Base-by-base conservation (phyloP, 2,888 invertebrate species). In the Auanema sp. region DNA sequence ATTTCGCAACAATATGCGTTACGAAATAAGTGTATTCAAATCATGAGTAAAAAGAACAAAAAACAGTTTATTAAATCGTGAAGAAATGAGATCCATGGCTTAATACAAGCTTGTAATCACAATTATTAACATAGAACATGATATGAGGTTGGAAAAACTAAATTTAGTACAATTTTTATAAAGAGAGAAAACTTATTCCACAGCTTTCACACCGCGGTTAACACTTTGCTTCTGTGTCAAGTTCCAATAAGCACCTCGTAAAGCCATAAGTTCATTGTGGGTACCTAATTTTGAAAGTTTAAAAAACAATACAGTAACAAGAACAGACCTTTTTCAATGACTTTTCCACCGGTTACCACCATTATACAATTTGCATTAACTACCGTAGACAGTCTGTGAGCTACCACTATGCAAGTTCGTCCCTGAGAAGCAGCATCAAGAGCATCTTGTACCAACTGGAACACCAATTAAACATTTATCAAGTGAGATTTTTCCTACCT, bases 361-460 rank as follows among this genome's bases (percentile, higher is more conserved):
- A 75, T 71, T 44, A 79, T 79, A 40, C 62, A 63, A 57, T 78
- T 70, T 23, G 79, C 77, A 56, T 84, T 86, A 71, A 85, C 84
- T 43, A 87, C 85, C 2, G 87, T 87, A 5, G 87, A 86, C 60
- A 87, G 75, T 24, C 87, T 83, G 74, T 86, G 86, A 21, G 87
- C 87, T 16, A 87, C 84, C 1, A 86, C 83, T 53, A 87, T 83
- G 5, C 85, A 86, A 0, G 86, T 86, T 52, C 87, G 73, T 2
- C 86, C 79, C 25, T 71, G 61, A 4, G 72, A 60, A 0, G 86
- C 86, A 79, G 84, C 64, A 55, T 93, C 92, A 65, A 93, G 52
- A 11, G 75, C 75, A 6, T 66, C 60, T 65, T 75, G 75, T 14
- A 75, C 75, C 57, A 91, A 86, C 90, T 90, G 89, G 52, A 42